Conservation (phyloP, 1,140 invertebrate species). For the Venustaconcha ellipsiformis region DNA sequence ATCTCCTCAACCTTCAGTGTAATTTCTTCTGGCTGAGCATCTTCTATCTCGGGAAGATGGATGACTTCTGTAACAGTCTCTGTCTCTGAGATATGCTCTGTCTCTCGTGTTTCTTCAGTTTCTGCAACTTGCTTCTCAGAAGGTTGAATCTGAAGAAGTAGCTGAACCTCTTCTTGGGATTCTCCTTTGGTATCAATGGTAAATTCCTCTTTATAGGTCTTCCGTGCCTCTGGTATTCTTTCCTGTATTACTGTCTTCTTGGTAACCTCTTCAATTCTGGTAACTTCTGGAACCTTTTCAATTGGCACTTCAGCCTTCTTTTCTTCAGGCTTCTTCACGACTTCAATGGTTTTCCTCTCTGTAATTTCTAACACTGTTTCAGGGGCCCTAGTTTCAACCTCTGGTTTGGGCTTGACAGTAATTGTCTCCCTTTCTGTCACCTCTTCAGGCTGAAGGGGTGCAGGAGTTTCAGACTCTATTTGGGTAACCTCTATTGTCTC, state of each 20-base stretch:
- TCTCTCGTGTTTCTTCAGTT: constrained; percentile 25
- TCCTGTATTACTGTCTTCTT: constrained; percentile 25
- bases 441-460: constrained; percentile 32
- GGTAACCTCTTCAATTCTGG: constrained; percentile 29
- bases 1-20: constrained; percentile 33
- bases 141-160: constrained; percentile 46
- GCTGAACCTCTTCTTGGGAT: constrained; percentile 49
- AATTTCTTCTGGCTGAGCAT: constrained; percentile 28
- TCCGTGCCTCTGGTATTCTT: constrained; percentile 41
- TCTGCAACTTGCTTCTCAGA: constrained; percentile 26
- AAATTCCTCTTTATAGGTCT: constrained; percentile 54
- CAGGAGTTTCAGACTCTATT: constrained; percentile 32
- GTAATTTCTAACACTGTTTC: constrained; percentile 40
- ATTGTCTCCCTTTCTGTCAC: constrained; percentile 38
- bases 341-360: constrained; percentile 34
- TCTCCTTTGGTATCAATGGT: constrained; percentile 46
- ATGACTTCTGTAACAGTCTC: constrained; percentile 25
- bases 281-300: constrained; percentile 11
- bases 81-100: constrained; percentile 27
- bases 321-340: constrained; percentile 36
- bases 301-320: constrained; percentile 37
- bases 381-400: constrained; percentile 42
- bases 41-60: constrained; percentile 30
- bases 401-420: constrained; percentile 20
- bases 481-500: constrained; percentile 25